Conservation (phyloP, 2,888 invertebrate species). For the Gastracanthus pulcherrimus region DNA sequence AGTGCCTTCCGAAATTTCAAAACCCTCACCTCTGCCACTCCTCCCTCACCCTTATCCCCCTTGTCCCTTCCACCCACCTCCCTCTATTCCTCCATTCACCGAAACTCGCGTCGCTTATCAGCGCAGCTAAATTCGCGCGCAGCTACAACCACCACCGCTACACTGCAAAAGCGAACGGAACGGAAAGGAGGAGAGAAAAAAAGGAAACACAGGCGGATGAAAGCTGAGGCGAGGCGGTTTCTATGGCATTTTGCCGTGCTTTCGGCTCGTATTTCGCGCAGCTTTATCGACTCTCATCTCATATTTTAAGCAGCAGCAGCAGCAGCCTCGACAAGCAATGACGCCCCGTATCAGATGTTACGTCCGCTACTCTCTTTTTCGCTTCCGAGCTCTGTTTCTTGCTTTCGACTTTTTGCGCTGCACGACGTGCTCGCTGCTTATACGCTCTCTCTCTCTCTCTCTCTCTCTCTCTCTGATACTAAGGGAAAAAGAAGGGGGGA, state of each 20-base stretch:
- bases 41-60: too few species aligned
- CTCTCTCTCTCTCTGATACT: too few species aligned
- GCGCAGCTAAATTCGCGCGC: constrained; percentile 3
- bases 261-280: constrained; percentile 53
- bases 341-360: constrained; percentile 53
- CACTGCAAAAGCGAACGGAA: not conserved
- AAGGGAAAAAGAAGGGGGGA: too few species aligned
- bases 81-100: not conserved
- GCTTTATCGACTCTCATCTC: constrained; percentile 55
- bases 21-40: too few species aligned
- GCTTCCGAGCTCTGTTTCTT: not conserved
- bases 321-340: constrained; percentile 46
- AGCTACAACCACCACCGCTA: not conserved
- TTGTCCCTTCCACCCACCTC: too few species aligned
- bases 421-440: not conserved
- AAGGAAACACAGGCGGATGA: not conserved
- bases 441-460: constrained; percentile 16
- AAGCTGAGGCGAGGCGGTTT: constrained; percentile 13
- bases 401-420: constrained; percentile 2
- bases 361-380: constrained; percentile 22
- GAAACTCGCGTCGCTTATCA: not conserved
- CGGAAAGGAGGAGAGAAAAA: not conserved
- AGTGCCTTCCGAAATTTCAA: not conserved
- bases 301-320: constrained; percentile 53
- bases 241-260: constrained; percentile 52